A percentile compares a stretch with the other conserved stretches of the same genome.
phyloP scores from a whole-genome alignment of 2,888 invertebrate species.

The Heliconius aoede region DNA sequence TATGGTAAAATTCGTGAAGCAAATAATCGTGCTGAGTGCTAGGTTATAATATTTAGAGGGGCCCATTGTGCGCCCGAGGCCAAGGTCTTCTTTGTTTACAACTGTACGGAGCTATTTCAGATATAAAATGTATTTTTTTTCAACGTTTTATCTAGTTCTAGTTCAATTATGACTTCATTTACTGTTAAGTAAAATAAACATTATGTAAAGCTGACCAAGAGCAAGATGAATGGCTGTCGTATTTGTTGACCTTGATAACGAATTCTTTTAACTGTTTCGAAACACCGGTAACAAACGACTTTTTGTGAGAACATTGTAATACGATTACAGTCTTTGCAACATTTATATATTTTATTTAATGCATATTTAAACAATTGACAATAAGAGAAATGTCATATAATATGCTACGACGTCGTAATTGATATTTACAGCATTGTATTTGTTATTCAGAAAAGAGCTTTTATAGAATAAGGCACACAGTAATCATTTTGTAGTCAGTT shows the following conservation, averaged over 20 bases:
- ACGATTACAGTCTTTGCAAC: slow-evolving; percentile 61
- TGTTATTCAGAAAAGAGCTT: no score
- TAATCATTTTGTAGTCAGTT: slow-evolving; percentile 55
- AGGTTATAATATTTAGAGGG: slow-evolving; percentile 78
- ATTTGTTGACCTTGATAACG: slow-evolving; percentile 55
- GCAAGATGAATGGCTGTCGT: slow-evolving; percentile 51
- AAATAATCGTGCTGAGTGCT: slow-evolving; percentile 67
- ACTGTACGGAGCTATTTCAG: slow-evolving; percentile 50
- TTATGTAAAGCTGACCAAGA: slow-evolving; percentile 51
- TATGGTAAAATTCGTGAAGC: slow-evolving; percentile 73
- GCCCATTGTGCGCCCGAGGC: slow-evolving; percentile 76
- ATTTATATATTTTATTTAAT: slow-evolving; percentile 8
- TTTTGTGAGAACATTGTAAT: slow-evolving; percentile 19
- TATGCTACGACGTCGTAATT: no score
- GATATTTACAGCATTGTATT: not conserved
- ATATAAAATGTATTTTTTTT: not conserved
- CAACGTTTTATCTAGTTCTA: not conserved
- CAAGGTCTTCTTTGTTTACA: slow-evolving; percentile 80
- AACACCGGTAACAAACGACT: slow-evolving; percentile 41
- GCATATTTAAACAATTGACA: not conserved
- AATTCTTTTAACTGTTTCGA: slow-evolving; percentile 64
- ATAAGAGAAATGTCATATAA: no score
- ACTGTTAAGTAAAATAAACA: slow-evolving; percentile 40
- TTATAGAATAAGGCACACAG: slow-evolving; percentile 42
- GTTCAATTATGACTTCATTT: not conserved